A percentile compares a stretch with the other conserved stretches of the same genome.
Evolutionary conservation across 2,113 vertebrate genomes (phyloP).

Genomic region (Syrrhaptes paradoxus): DNA sequence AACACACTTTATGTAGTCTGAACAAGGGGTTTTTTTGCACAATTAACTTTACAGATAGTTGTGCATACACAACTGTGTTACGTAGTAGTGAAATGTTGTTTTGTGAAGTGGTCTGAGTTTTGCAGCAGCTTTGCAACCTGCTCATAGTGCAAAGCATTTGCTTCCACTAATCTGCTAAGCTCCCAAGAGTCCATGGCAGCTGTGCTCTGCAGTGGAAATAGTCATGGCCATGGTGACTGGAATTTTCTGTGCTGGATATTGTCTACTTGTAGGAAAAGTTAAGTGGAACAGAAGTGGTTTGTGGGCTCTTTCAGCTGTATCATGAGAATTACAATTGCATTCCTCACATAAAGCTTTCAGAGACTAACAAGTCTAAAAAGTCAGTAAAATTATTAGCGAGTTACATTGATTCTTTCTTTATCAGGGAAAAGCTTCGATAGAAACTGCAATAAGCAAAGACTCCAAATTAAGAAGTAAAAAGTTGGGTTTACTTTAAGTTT

Average conservation of each 20-base stretch:
- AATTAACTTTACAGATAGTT: background rate
- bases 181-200: background rate
- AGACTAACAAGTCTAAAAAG: background rate
- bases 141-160: background rate
- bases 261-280: background rate
- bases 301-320: background rate
- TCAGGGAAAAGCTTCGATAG: background rate
- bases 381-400: background rate
- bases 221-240: background rate
- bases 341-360: background rate
- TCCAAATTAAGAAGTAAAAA: background rate
- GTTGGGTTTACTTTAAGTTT: background rate
- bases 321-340: background rate
- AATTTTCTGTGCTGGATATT: background rate
- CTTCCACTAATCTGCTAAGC: background rate
- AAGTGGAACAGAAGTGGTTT: background rate
- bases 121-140: background rate
- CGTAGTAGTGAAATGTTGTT: background rate
- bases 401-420: background rate
- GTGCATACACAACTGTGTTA: rapidly evolving
- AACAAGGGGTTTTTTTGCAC: rapidly evolving
- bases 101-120: background rate
- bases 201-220: background rate
- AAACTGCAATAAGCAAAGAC: background rate
- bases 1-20: background rate